Percentiles rank a stretch among this genome's conserved stretches.
These are phyloP conservation scores for Clavelina lepadiformis DNA, from an alignment of 23 tunicate species.

Conservation along the genomic window DNA sequence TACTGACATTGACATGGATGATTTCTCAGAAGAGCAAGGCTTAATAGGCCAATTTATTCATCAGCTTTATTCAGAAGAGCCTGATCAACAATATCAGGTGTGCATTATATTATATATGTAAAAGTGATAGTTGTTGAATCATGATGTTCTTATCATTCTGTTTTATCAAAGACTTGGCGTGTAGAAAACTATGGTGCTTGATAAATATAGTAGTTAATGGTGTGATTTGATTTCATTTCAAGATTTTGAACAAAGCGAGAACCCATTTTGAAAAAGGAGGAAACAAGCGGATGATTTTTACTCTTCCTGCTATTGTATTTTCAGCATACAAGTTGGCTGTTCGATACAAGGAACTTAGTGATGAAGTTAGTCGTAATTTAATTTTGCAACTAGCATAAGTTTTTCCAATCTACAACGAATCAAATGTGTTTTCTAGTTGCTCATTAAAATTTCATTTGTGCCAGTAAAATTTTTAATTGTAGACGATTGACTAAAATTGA, in stretches of 20 bases:
- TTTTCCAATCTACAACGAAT: too few relatives aligned
- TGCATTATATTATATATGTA: neutral
- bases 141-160: too few relatives aligned
- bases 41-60: constrained; percentile 67
- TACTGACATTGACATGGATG: constrained; percentile 48
- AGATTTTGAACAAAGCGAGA: constrained; percentile 61
- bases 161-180: neutral
- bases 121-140: neutral
- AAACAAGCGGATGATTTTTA: constrained; percentile 43
- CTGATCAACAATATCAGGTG: constrained; percentile 67
- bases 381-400: too few relatives aligned
- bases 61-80: constrained; percentile 37
- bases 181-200: neutral
- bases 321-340: constrained; percentile 46
- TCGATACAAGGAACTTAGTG: constrained; percentile 48
- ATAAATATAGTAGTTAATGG: neutral
- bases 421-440: too few relatives aligned
- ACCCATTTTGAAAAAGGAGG: constrained; percentile 83
- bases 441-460: too few relatives aligned
- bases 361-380: constrained; percentile 30
- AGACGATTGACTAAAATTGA: too few relatives aligned
- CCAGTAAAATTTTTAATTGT: too few relatives aligned
- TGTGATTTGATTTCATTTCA: neutral
- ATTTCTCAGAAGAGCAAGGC: constrained; percentile 73
- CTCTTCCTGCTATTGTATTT: constrained; percentile 80